phyloP scores from a whole-genome alignment of 2,888 invertebrate genomes.

The Oegoconia quadripuncta region DNA sequence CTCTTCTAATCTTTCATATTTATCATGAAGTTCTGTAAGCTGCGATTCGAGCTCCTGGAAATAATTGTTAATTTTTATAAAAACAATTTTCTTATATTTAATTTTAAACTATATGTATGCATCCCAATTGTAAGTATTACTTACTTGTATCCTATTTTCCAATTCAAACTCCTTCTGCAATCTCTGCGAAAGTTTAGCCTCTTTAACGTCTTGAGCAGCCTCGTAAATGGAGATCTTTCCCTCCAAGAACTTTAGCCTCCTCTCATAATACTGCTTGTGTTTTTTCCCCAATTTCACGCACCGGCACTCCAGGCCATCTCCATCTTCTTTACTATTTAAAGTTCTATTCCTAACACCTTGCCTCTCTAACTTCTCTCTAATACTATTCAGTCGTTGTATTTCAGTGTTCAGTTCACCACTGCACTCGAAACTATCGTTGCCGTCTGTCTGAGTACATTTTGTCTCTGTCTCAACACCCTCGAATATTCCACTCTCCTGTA shows the following conservation, averaged over 20 bases:
- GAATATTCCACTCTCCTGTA: conserved; percentile 87
- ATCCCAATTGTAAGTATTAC: conserved; percentile 2
- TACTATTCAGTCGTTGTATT: conserved; percentile 81
- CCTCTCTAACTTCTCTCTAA: conserved; percentile 81
- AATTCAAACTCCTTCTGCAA: conserved; percentile 80
- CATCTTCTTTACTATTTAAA: conserved; percentile 60
- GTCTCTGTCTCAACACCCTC: conserved; percentile 78
- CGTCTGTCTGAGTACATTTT: conserved; percentile 78
- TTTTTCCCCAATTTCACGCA: conserved; percentile 76
- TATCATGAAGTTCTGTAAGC: conserved; percentile 79
- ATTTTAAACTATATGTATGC: not conserved
- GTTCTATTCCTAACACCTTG: conserved; percentile 75
- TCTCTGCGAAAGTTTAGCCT: conserved; percentile 80
- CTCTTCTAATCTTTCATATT: conserved; percentile 83
- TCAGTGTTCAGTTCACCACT: conserved; percentile 79
- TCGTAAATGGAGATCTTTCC: conserved; percentile 83
- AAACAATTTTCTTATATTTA: not conserved
- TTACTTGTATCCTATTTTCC: conserved; percentile 71
- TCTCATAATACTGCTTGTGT: conserved; percentile 82
- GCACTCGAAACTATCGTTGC: conserved; percentile 74
- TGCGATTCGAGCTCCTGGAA: conserved; percentile 71
- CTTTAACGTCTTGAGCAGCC: conserved; percentile 81
- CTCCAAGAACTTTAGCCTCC: conserved; percentile 81
- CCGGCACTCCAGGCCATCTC: conserved; percentile 68
- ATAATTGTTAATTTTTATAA: not conserved